Percentiles rank a stretch among this genome's conserved stretches.
Evolutionary conservation across 2,888 invertebrate species (phyloP).

Genomic region (Meteorus cinctellus): DNA sequence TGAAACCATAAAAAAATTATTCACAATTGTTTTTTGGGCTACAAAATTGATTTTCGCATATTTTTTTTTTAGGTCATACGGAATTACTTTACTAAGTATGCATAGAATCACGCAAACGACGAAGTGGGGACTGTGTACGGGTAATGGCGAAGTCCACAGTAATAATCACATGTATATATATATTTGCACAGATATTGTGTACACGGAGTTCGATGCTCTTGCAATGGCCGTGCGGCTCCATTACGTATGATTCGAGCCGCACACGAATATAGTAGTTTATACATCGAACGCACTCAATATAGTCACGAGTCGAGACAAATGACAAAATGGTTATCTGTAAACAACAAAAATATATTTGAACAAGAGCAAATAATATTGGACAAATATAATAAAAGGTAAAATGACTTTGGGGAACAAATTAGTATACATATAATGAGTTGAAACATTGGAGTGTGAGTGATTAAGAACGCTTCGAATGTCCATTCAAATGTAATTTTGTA

Average conservation of each 20-base stretch:
- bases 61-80: too few relatives aligned
- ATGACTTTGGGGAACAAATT: neutral
- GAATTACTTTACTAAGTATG: too few relatives aligned
- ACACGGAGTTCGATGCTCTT: conserved; percentile 5
- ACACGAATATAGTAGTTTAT: conserved; percentile 13
- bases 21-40: too few relatives aligned
- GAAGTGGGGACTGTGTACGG: too few relatives aligned
- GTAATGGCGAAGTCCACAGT: neutral
- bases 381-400: neutral
- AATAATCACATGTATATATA: neutral
- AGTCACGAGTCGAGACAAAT: conserved; percentile 29
- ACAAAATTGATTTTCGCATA: too few relatives aligned
- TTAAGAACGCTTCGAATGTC: too few relatives aligned
- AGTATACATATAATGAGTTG: too few relatives aligned
- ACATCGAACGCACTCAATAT: neutral
- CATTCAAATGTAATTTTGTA: too few relatives aligned
- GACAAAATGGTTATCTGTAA: neutral
- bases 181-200: neutral
- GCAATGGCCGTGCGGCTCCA: neutral
- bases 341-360: neutral
- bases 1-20: too few relatives aligned
- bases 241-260: conserved; percentile 7
- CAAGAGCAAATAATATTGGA: too few relatives aligned
- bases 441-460: too few relatives aligned
- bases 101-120: too few relatives aligned